Evolutionary conservation across 2,797 vertebrate species (phyloP).

Genomic region (Sphaeramia orbicularis): DNA sequence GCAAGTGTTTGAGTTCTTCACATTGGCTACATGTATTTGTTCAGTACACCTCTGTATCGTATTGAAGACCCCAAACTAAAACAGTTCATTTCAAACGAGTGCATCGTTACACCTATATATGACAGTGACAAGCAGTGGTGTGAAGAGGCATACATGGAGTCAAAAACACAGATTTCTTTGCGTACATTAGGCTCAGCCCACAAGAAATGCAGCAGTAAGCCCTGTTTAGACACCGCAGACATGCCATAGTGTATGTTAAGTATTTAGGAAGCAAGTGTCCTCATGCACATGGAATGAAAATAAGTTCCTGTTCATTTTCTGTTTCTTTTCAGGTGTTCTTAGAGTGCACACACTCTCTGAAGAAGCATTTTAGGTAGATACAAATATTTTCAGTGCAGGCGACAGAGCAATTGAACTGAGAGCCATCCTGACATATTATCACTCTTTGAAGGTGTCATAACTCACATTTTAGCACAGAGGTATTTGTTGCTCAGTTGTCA

Average conservation of each 20-base stretch:
- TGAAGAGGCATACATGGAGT: neutral
- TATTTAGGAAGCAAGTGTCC: neutral
- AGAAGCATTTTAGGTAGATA: neutral
- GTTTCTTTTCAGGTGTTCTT: neutral
- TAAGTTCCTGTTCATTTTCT: conserved; percentile 1
- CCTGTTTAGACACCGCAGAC: conserved; percentile 2
- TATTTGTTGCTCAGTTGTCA: too few species aligned
- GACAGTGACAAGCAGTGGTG: neutral
- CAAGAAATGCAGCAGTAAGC: neutral
- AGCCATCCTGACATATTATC: too few species aligned
- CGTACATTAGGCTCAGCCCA: neutral
- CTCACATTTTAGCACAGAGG: too few species aligned
- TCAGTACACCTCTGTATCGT: too few species aligned
- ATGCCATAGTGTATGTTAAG: neutral
- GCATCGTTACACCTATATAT: too few species aligned
- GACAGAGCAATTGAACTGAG: too few species aligned
- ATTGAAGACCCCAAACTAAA: too few species aligned
- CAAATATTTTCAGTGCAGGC: too few species aligned
- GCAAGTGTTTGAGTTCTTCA: too few species aligned
- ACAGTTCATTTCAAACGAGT: too few species aligned
- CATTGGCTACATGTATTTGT: too few species aligned
- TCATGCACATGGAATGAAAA: neutral
- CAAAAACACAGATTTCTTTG: neutral
- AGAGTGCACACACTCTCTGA: neutral
- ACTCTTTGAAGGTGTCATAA: too few species aligned